Conservation (phyloP, 2,797 vertebrate genomes). For the Numenius phaeopus region DNA sequence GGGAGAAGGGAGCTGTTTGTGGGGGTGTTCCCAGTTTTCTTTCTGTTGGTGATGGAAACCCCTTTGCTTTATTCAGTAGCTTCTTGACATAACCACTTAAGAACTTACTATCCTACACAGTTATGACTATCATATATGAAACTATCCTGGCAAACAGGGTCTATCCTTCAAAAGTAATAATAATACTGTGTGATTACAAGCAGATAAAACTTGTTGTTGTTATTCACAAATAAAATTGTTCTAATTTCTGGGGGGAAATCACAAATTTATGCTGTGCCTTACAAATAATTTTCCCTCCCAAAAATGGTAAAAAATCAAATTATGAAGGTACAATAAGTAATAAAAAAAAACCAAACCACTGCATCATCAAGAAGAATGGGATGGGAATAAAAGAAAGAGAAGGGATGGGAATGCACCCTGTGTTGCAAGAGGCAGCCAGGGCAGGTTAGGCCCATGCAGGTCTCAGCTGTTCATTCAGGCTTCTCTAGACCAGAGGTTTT, state of each 20-base stretch:
- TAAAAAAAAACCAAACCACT: fast-evolving
- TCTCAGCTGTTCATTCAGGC: not conserved
- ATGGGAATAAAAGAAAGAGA: not conserved
- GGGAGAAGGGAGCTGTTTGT: not conserved
- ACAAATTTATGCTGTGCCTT: not conserved
- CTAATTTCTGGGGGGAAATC: not conserved
- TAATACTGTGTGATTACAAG: not conserved
- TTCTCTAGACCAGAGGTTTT: not conserved
- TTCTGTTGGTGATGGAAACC: not conserved
- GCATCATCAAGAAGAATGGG: not conserved
- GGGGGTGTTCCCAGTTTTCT: not conserved
- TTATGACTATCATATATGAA: not conserved
- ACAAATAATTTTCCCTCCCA: not conserved
- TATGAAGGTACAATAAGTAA: not conserved
- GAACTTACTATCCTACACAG: not conserved
- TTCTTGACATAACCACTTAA: not conserved
- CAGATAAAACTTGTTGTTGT: not conserved
- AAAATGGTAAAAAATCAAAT: not conserved
- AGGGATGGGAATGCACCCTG: not conserved
- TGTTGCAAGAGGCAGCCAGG: not conserved
- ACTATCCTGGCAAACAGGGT: not conserved
- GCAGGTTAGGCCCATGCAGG: not conserved
- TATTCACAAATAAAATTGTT: not conserved
- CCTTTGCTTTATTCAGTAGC: not conserved
- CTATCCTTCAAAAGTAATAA: not conserved